phyloP scores from a whole-genome alignment of 2,113 vertebrate genomes.

The Prolemur simus region DNA sequence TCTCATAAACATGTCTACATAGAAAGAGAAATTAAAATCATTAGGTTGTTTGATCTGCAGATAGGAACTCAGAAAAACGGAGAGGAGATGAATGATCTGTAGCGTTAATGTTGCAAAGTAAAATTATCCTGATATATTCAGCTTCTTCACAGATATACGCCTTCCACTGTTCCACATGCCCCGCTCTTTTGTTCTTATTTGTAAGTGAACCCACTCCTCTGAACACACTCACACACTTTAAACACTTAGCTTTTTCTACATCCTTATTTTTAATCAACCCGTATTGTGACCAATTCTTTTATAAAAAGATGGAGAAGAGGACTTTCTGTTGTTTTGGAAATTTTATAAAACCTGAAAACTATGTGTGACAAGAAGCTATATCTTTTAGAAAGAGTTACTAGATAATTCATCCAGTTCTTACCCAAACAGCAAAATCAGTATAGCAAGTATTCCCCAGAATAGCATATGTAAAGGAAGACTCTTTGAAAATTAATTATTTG shows the following conservation, averaged over 20 bases:
- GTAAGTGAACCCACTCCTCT: not conserved
- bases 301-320: not conserved
- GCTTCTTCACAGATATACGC: not conserved
- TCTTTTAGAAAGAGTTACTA: too few species aligned
- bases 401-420: too few species aligned
- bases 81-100: too few species aligned
- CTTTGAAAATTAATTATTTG: too few species aligned
- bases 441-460: too few species aligned
- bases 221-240: not conserved
- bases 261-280: not conserved
- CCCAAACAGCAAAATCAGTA: too few species aligned
- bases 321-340: not conserved
- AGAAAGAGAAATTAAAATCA: not conserved
- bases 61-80: not conserved
- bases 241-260: not conserved
- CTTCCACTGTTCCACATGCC: not conserved
- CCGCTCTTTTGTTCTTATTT: not conserved
- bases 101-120: not conserved
- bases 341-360: not conserved
- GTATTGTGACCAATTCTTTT: not conserved
- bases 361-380: not conserved
- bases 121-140: not conserved
- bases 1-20: not conserved
- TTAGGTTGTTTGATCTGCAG: not conserved
- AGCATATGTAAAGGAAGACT: too few species aligned